A percentile compares a stretch with the other conserved stretches of the same genome.
phyloP scores from a whole-genome alignment of 1,140 invertebrate genomes.

The Pararge aegeria region DNA sequence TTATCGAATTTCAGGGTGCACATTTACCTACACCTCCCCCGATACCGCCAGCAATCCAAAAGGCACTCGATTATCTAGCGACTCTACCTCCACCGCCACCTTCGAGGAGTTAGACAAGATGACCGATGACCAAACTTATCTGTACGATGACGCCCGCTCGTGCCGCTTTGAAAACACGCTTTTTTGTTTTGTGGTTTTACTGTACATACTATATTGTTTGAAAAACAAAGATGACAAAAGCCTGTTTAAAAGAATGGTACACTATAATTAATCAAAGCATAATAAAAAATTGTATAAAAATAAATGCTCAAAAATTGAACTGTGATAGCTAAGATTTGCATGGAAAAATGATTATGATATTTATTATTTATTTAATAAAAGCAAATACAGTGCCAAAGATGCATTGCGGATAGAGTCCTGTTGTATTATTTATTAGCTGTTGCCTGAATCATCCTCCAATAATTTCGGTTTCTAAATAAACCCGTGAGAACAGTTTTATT shows the following conservation, averaged over 20 bases:
- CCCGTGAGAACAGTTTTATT: too few relatives aligned
- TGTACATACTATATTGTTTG: conserved; percentile 35
- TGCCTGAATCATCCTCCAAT: too few relatives aligned
- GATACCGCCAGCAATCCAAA: conserved; percentile 88
- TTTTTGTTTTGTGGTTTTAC: conserved; percentile 22
- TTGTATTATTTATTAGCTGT: conserved; percentile 20
- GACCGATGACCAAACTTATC: conserved; percentile 13
- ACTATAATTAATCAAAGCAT: conserved; percentile 52
- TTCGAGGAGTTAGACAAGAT: conserved; percentile 39
- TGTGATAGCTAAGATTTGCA: conserved; percentile 66
- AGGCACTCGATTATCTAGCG: conserved; percentile 84
- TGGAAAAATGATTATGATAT: conserved; percentile 48
- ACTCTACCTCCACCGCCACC: conserved; percentile 67
- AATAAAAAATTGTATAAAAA: conserved; percentile 65
- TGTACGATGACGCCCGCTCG: conserved; percentile 22
- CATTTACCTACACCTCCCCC: conserved; percentile 88
- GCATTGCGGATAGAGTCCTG: conserved; percentile 57
- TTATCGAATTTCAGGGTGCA: conserved; percentile 74
- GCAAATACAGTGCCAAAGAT: conserved; percentile 74
- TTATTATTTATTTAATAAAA: conserved; percentile 68
- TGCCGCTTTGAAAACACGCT: conserved; percentile 41
- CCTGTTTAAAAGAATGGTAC: conserved; percentile 43
- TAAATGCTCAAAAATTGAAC: conserved; percentile 62
- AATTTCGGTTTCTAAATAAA: too few relatives aligned
- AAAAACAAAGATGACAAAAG: conserved; percentile 24